phyloP scores from a whole-genome alignment of 2,888 invertebrate species.

The Selenia dentaria region DNA sequence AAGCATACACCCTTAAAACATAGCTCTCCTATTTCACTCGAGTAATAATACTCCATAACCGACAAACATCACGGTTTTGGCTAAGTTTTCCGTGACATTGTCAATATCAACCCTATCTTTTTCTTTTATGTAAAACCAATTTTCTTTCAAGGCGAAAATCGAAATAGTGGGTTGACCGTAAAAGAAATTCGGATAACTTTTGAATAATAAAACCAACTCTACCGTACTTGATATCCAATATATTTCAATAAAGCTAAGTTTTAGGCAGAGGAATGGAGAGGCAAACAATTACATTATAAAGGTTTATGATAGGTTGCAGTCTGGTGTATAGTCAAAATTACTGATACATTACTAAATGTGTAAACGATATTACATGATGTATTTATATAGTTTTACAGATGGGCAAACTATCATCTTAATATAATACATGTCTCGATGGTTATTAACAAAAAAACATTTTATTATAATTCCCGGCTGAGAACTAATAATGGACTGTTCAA shows the following conservation, averaged over 20 bases:
- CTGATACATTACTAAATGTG: slow-evolving; percentile 13
- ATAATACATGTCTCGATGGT: too few species aligned
- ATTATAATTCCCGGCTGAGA: too few species aligned
- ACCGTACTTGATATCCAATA: slow-evolving; percentile 80
- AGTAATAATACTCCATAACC: slow-evolving; percentile 38
- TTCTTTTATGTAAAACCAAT: slow-evolving; percentile 55
- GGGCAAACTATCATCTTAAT: too few species aligned
- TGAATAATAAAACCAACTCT: slow-evolving; percentile 75
- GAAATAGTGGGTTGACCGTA: slow-evolving; percentile 45
- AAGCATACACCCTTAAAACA: too few species aligned
- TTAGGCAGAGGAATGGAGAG: slow-evolving; percentile 73
- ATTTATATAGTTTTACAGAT: too few species aligned
- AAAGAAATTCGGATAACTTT: slow-evolving; percentile 60
- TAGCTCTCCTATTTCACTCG: too few species aligned
- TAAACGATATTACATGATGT: too few species aligned
- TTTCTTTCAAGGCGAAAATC: slow-evolving; percentile 52
- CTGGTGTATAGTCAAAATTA: slow-evolving; percentile 54
- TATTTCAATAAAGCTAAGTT: slow-evolving; percentile 80
- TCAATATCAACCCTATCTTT: slow-evolving; percentile 50
- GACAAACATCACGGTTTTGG: slow-evolving; percentile 37
- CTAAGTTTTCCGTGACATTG: slow-evolving; percentile 45
- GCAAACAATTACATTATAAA: slow-evolving; percentile 79
- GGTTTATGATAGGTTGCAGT: slow-evolving; percentile 69
- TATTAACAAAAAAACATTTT: too few species aligned
- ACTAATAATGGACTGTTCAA: too few species aligned